Evolutionary conservation across 2,113 vertebrate species (phyloP).

Genomic region (Urocynchramus pylzowi): DNA sequence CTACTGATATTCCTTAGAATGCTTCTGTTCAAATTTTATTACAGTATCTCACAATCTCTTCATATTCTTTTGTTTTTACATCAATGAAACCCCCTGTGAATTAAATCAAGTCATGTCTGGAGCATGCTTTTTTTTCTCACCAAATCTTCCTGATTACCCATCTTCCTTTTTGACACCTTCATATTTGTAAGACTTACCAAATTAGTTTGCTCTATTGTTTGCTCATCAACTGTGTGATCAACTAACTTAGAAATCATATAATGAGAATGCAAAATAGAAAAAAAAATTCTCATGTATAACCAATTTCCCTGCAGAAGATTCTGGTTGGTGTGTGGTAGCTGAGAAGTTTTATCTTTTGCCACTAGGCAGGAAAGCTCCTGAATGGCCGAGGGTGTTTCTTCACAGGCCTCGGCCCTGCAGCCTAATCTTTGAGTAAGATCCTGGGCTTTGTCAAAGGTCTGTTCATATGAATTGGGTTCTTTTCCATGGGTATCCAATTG

Average conservation of each 20-base stretch:
- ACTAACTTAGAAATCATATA: background rate
- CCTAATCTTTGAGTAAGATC: background rate
- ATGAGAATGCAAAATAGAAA: background rate
- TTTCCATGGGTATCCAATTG: background rate
- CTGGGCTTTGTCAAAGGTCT: background rate
- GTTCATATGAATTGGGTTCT: background rate
- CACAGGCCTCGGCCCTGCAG: background rate
- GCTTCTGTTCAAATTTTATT: background rate
- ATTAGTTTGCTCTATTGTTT: background rate
- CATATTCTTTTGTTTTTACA: background rate
- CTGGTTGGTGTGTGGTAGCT: background rate
- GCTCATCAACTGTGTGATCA: background rate
- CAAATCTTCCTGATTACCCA: background rate
- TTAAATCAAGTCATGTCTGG: background rate
- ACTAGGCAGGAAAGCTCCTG: background rate
- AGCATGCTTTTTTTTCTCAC: background rate
- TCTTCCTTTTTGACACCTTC: background rate
- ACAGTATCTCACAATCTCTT: background rate
- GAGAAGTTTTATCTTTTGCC: background rate
- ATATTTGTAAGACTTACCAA: background rate
- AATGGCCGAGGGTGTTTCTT: background rate
- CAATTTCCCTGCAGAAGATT: background rate
- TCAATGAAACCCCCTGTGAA: background rate
- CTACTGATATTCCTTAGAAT: background rate
- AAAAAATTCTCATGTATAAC: fast-evolving